A percentile compares a stretch with the other conserved stretches of the same genome.
Conservation (phyloP, 2,113 vertebrate genomes). For the Alligator mississippiensis region DNA sequence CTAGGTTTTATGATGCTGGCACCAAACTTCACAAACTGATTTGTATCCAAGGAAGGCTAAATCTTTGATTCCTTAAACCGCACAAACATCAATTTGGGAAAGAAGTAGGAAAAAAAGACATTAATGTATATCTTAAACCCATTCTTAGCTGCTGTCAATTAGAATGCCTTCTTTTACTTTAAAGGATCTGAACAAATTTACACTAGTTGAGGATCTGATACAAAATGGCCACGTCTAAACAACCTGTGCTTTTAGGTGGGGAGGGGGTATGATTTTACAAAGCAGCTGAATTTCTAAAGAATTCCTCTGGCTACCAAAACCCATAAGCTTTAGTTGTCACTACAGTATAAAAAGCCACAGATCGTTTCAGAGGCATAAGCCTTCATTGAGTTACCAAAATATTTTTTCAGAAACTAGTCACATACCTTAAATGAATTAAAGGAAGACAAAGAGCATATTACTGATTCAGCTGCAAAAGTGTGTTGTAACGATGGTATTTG, state of each 20-base stretch:
- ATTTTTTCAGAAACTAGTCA: not conserved
- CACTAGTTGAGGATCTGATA: not conserved
- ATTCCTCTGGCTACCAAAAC: slow-evolving; percentile 1
- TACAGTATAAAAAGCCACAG: not conserved
- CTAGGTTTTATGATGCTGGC: not conserved
- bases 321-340: not conserved
- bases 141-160: not conserved
- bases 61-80: not conserved
- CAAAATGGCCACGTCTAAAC: not conserved
- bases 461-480: slow-evolving; percentile 24
- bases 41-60: not conserved
- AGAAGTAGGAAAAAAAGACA: not conserved
- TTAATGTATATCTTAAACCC: not conserved
- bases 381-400: not conserved
- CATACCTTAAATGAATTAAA: slow-evolving; percentile 16
- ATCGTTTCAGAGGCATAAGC: not conserved
- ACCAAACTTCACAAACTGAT: not conserved
- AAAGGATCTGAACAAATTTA: not conserved
- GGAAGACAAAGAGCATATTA: slow-evolving; percentile 1
- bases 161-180: not conserved
- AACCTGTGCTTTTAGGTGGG: not conserved
- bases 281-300: not conserved
- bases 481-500: slow-evolving; percentile 42
- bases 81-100: not conserved
- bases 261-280: not conserved